Conservation (phyloP, 2,113 vertebrate species). For the Manacus vitellinus region DNA sequence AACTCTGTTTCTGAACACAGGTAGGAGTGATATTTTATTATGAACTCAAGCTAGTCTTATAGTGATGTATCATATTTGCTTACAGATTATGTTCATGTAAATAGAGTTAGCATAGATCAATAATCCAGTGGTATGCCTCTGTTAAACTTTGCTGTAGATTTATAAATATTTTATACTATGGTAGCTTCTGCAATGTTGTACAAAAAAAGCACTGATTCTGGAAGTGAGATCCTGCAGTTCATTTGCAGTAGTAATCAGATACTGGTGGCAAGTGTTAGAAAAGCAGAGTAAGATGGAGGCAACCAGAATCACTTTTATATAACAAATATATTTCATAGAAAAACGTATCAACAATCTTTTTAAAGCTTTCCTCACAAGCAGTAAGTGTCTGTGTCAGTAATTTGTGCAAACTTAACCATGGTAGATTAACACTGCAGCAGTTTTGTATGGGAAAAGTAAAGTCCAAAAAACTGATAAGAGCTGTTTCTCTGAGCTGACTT, state of each 20-base stretch:
- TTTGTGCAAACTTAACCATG: neutral
- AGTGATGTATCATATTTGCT: neutral
- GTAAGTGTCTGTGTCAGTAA: neutral
- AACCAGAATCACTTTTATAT: neutral
- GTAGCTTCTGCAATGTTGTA: neutral
- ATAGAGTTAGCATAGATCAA: constrained; percentile 28
- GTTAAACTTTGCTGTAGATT: constrained; percentile 13
- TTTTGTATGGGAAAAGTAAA: neutral
- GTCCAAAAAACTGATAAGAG: neutral
- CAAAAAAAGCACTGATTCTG: neutral
- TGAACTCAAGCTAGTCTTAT: neutral
- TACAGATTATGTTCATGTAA: constrained; percentile 11
- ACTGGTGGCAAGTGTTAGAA: neutral
- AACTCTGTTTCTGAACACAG: neutral
- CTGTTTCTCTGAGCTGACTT: neutral
- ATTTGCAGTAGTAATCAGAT: neutral
- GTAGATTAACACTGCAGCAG: neutral
- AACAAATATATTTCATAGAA: neutral
- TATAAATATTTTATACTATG: neutral
- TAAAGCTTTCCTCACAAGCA: neutral
- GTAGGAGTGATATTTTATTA: neutral
- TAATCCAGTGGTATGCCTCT: neutral
- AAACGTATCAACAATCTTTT: neutral
- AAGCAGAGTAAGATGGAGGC: neutral
- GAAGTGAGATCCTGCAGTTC: neutral